These are phyloP conservation scores for Pheosia gnoma DNA, from an alignment of 2,888 invertebrate genomes.

Conservation along the genomic window DNA sequence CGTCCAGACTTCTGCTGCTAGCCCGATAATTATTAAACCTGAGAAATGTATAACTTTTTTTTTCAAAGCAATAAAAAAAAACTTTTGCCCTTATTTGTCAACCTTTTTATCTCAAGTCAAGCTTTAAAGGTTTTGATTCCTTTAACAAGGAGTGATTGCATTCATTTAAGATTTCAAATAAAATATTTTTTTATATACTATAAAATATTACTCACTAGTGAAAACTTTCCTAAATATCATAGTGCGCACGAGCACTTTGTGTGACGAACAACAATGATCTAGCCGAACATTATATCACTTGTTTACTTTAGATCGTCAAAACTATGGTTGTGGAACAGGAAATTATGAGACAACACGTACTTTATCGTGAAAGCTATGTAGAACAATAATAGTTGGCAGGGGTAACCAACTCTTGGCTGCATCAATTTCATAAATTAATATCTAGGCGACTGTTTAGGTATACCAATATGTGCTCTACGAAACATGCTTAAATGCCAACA, in stretches of 20 bases:
- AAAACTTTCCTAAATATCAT: conserved; percentile 66
- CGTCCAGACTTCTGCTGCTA: conserved; percentile 62
- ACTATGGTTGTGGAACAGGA: conserved; percentile 61
- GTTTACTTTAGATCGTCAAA: conserved; percentile 56
- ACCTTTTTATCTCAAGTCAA: not conserved
- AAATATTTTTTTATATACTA: not conserved
- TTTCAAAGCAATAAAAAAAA: too few species aligned
- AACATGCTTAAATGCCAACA: too few species aligned
- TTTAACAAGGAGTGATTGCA: too few species aligned
- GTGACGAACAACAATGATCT: conserved; percentile 45
- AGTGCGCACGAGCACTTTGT: conserved; percentile 44
- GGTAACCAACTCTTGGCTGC: conserved; percentile 41
- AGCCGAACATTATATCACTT: conserved; percentile 41
- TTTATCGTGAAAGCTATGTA: conserved; percentile 54
- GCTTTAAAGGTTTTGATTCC: too few species aligned
- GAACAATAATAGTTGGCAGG: conserved; percentile 41
- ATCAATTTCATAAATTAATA: not conserved
- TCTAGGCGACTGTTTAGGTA: too few species aligned
- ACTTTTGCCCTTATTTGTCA: not conserved
- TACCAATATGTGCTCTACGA: too few species aligned
- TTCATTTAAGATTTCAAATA: too few species aligned
- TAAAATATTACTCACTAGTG: conserved; percentile 53
- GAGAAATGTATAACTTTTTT: conserved; percentile 22
- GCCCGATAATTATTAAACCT: conserved; percentile 65
- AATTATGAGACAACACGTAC: conserved; percentile 62